Base-by-base conservation (phyloP, 2,113 vertebrate species). In the Festucalex cinctus region DNA sequence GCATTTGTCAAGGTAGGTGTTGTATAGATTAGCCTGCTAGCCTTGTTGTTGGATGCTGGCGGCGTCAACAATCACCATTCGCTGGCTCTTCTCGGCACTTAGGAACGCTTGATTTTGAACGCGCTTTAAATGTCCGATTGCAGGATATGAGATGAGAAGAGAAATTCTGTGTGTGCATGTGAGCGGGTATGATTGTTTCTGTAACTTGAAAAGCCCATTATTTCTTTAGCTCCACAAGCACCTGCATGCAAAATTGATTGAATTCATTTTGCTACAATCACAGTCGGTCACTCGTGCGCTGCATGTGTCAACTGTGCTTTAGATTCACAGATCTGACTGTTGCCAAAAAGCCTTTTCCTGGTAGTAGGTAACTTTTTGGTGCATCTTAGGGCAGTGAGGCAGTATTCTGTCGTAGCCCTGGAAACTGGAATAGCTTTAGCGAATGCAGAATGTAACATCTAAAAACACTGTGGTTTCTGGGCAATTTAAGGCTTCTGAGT, bases 1-100 rank as follows among this genome's bases (percentile, higher is more conserved):
- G 81, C 96, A 98, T 89, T 92, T 98, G 81, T 98, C 96, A 84
- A 92, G 96, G 96, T 98, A 91, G 91, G 92, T 78, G 81, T 63
- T n/a, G 54, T 62, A 5, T 64, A 49, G 73, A 74, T 79, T 90
- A 87, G 83, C 88, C 39, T 26, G 69, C 67, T 88, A 88, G 84
- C 85, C 39, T 51, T 9, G 60, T 57, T 75, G 4, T 32, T 4
- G 48, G 13, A 43, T 36, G 66, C 54, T 70, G 68, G 10, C 5
- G 56, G 24, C 28, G 35, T 64, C 20, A 61, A 35, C 41, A 65
- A 59, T n/a, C 46, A 48, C 59, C 44, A 2, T 37, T 37, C 39
- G 14, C 35, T 24, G 22, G 13, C 14, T 43, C 14, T 39, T 43
- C 1, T 62, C 35, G 37, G 13, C 22, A 41, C 12, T 24, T 24